These are phyloP conservation scores for Zaprionus taronus DNA, from an alignment of 1,140 invertebrate genomes.

Conservation along the genomic window DNA sequence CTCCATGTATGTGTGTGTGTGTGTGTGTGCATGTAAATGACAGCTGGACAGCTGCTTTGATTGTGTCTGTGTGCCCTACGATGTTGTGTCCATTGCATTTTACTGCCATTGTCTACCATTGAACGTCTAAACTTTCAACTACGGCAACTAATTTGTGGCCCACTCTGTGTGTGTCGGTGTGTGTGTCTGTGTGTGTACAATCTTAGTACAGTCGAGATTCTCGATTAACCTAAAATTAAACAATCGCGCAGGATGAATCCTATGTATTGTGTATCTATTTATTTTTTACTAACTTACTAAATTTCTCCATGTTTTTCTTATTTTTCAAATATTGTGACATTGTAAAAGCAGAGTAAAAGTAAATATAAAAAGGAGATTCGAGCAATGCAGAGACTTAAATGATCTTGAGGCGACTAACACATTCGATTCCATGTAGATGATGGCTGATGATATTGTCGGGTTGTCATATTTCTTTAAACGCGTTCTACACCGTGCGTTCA, in stretches of 20 bases:
- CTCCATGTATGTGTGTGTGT: background rate
- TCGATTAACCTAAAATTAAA: background rate
- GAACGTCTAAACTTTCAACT: slow-evolving; percentile 50
- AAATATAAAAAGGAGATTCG: slow-evolving; percentile 18
- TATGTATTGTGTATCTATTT: background rate
- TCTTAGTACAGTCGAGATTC: background rate
- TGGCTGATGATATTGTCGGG: slow-evolving; percentile 30
- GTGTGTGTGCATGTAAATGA: slow-evolving; percentile 29
- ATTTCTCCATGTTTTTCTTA: slow-evolving; percentile 21
- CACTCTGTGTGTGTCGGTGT: background rate
- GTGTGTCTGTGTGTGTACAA: background rate
- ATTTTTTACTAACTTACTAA: slow-evolving; percentile 28
- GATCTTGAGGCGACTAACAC: slow-evolving; percentile 5
- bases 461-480: background rate
- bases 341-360: slow-evolving; percentile 16
- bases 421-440: slow-evolving; percentile 51
- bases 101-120: slow-evolving; percentile 51
- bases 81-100: slow-evolving; percentile 43
- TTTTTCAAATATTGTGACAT: slow-evolving; percentile 27
- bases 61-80: slow-evolving; percentile 6
- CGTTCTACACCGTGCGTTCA: slow-evolving; percentile 42
- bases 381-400: slow-evolving; percentile 2
- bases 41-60: slow-evolving; percentile 35
- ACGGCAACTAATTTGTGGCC: slow-evolving; percentile 12
- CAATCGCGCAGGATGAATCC: background rate